These are phyloP conservation scores for Opisthocomus hoazin DNA, from an alignment of 2,113 vertebrate species.

Conservation along the genomic window DNA sequence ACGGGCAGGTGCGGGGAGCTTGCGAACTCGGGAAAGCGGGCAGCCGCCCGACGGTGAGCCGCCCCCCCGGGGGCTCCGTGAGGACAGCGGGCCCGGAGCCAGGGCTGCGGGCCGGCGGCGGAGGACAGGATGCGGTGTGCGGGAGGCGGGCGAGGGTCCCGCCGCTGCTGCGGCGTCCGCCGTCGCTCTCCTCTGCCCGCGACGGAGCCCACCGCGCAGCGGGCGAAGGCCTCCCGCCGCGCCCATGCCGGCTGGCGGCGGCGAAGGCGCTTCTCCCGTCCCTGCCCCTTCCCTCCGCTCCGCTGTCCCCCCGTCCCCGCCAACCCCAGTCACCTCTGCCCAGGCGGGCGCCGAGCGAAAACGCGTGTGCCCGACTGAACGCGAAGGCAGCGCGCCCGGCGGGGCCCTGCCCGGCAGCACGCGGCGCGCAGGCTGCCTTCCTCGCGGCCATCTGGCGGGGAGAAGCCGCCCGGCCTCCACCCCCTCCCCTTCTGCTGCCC, in stretches of 20 bases:
- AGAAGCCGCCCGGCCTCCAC: not conserved
- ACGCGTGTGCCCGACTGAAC: not conserved
- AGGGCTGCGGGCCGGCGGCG: too few relatives aligned
- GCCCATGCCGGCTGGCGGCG: not conserved
- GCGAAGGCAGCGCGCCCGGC: not conserved
- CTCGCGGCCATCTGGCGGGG: not conserved
- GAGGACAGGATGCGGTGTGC: too few relatives aligned
- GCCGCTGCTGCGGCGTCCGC: not conserved
- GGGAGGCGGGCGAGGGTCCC: not conserved
- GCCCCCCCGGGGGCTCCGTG: rapidly evolving
- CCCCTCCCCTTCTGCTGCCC: not conserved
- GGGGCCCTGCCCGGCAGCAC: not conserved
- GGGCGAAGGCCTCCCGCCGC: too few relatives aligned
- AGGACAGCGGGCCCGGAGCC: too few relatives aligned
- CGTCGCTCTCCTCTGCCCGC: rapidly evolving
- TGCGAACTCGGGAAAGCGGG: too few relatives aligned
- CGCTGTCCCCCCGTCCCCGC: not conserved
- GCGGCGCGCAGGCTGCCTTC: not conserved
- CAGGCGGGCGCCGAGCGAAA: not conserved
- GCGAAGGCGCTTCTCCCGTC: not conserved
- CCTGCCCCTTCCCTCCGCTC: not conserved
- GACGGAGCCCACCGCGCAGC: too few relatives aligned
- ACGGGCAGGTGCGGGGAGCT: not conserved
- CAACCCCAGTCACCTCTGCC: not conserved
- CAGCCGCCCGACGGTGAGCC: not conserved